Evolutionary conservation across 2,113 vertebrate species (phyloP).

Genomic region (Montifringilla adamsi): DNA sequence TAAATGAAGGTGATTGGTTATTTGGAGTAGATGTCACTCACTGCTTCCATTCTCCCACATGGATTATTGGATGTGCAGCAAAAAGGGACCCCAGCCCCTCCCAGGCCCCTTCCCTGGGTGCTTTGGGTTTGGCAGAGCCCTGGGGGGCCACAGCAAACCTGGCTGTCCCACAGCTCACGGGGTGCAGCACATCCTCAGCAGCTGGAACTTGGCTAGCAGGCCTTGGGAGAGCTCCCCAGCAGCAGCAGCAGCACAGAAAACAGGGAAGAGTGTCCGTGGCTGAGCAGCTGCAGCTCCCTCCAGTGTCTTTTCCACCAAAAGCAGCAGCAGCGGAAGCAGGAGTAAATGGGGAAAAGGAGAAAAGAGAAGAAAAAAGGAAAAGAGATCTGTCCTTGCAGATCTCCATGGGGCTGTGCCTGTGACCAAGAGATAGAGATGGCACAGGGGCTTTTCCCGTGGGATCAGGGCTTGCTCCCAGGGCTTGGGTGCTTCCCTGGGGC

Average conservation of each 20-base stretch:
- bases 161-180: background rate
- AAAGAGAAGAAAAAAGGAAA: background rate
- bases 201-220: background rate
- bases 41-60: background rate
- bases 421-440: background rate
- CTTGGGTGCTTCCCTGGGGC: background rate
- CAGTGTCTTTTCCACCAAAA: background rate
- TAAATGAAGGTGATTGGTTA: background rate
- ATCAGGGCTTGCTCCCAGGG: background rate
- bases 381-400: background rate
- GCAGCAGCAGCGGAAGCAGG: accelerated
- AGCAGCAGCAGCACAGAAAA: accelerated
- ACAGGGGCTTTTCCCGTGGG: accelerated
- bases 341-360: accelerated
- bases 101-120: accelerated
- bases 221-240: background rate
- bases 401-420: accelerated
- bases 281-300: background rate
- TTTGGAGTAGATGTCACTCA: accelerated
- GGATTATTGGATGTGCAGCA: accelerated
- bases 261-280: background rate
- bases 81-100: background rate
- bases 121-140: background rate
- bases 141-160: accelerated
- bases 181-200: accelerated